phyloP scores from a whole-genome alignment of 2,113 vertebrate species.

The Thamnophis sirtalis region DNA sequence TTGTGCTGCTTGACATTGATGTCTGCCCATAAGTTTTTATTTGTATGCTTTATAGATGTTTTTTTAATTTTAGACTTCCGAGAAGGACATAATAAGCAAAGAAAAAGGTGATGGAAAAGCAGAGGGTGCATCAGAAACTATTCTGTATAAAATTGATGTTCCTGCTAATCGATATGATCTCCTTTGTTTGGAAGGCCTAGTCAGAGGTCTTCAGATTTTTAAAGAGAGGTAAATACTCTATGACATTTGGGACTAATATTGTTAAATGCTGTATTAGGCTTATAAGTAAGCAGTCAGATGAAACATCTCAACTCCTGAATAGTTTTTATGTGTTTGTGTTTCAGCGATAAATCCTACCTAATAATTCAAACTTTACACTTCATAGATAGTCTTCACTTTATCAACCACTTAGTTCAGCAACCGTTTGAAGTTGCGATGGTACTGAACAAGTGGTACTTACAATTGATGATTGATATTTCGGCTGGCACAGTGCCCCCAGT shows the following conservation, averaged over 20 bases:
- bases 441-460: background rate
- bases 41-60: background rate
- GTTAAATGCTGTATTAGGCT: background rate
- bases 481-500: background rate
- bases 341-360: background rate
- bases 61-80: slow-evolving; percentile 82
- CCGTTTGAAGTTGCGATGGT: background rate
- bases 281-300: background rate
- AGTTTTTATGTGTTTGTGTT: fast-evolving
- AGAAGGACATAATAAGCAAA: slow-evolving; percentile 90
- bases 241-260: background rate
- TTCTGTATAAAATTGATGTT: slow-evolving; percentile 96
- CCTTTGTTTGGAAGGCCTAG: slow-evolving; percentile 91
- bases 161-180: slow-evolving; percentile 97
- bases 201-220: slow-evolving; percentile 92
- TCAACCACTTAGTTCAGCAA: background rate
- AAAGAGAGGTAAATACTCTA: slow-evolving; percentile 82
- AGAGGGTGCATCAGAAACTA: slow-evolving; percentile 83
- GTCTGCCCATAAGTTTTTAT: background rate
- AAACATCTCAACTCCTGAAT: background rate
- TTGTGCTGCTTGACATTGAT: background rate
- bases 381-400: background rate
- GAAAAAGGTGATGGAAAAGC: slow-evolving; percentile 89
- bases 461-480: background rate
- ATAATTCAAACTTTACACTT: background rate